phyloP scores from a whole-genome alignment of 2,888 invertebrate genomes.

The Allacma fusca region DNA sequence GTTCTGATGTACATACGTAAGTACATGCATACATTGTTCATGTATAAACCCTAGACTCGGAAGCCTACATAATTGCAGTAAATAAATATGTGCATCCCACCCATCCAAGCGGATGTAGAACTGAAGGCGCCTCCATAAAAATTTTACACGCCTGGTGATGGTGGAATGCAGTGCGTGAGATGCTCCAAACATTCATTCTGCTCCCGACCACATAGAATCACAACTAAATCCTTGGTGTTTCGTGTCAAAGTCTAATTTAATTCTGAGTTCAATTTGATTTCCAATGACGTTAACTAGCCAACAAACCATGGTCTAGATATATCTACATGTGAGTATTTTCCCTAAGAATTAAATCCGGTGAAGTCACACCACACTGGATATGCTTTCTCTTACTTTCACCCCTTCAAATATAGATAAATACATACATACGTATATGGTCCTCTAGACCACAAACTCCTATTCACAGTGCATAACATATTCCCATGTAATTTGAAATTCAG shows the following conservation, averaged over 20 bases:
- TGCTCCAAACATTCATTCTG: neutral
- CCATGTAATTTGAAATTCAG: neutral
- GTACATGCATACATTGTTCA: too few species aligned
- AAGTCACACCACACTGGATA: too few species aligned
- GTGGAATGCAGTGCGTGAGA: neutral
- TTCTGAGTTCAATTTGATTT: constrained; percentile 3
- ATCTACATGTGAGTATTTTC: too few species aligned
- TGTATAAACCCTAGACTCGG: too few species aligned
- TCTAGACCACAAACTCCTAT: neutral
- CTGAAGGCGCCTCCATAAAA: constrained; percentile 5
- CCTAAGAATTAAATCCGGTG: too few species aligned
- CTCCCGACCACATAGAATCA: neutral
- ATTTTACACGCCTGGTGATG: neutral
- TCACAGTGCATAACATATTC: too few species aligned
- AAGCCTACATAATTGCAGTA: too few species aligned
- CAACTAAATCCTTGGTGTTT: neutral
- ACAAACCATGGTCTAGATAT: neutral
- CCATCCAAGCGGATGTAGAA: too few species aligned
- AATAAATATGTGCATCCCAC: too few species aligned
- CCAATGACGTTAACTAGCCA: neutral
- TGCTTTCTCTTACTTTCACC: too few species aligned
- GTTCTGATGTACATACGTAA: too few species aligned
- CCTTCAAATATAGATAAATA: too few species aligned
- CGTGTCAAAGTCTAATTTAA: constrained; percentile 21
- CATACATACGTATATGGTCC: neutral